Evolutionary conservation across 1,140 invertebrate genomes (phyloP), one percentile per base, ranked within the genome.

Genomic region (Achroia grisella): DNA sequence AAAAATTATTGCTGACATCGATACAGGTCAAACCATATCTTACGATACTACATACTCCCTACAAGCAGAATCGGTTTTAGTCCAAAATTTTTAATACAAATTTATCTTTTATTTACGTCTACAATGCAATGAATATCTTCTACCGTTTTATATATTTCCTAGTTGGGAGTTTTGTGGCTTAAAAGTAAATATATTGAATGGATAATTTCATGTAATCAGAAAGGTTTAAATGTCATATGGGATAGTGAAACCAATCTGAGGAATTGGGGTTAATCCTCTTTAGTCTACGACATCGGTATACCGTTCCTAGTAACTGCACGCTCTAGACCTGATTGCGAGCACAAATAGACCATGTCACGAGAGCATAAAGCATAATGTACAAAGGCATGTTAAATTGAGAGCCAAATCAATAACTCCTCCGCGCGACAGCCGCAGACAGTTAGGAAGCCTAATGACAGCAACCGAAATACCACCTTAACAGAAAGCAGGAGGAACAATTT

Each of bases 371-470:
- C 39, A 49, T 52, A 52, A 49, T 57, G 44, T 56, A 53, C 55
- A 54, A 52, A 57, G 44, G 41, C 48, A 42, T 50, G 36, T 65
- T 39, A 34, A 45, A 63, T 55, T 57, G 42, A 65, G 63, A 65
- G 48, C 50, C 56, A 66, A 74, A 80, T 77, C 71, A 74, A 80
- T 72, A 78, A 67, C 52, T 68, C 56, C 55, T 61, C 52, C 31
- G 51, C 39, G 59, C 56, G 60, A 71, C 70, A 56, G 52, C 52
- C 35, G 59, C 64, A 59, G 69, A 71, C 65, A 66, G 57, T 70
- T 58, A 57, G 61, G 71, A 68, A 64, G 57, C 59, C n/a, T 52
- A 41, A 44, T 49, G 23, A 28, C 31, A 48, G 11, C 51, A 56
- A 62, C 46, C 56, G 46, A 76, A 76, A 67, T 45, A 39, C 42